Evolutionary conservation across 1,140 invertebrate genomes (phyloP), one percentile per base, ranked within the genome.

Genomic region (Hesperophylax magnus): DNA sequence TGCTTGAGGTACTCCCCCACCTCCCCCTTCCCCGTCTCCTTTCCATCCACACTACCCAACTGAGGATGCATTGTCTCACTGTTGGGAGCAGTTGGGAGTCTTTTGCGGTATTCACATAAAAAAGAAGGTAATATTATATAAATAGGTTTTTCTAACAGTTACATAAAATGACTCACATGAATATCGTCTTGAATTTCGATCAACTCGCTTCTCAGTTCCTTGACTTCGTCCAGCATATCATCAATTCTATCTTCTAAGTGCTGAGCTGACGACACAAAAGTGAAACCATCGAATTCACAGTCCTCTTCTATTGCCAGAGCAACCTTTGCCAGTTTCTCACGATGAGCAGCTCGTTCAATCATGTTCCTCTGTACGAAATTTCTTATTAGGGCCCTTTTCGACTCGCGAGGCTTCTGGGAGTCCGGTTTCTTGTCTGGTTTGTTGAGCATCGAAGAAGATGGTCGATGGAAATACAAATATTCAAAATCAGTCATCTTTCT

Each of bases 291-390:
- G 14, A 78, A 69, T 39, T 87, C 86, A 31, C 80, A 85, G 77
- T 89, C 89, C n/a, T 89, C 87, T 80, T 90, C 89, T 56, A 90
- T 88, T 2, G 89, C 86, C 53, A 90, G 83, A 39, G 89, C 89
- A 61, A 90, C 79, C 67, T 88, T 87, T 9, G 86, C 89, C 81
- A 90, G 71, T 56, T 87, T 86, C 54, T 90, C 88, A 39, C 89
- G 82, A 75, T 90, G 88, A 78, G 87, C 85, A 3, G 88, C 34
- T 53, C 72, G 56, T 2, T 78, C 71, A 11, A 84, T 82, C 81
- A 81, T 82, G 39, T 81, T 84, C 27, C 79, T 81, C 31, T 84
- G 83, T 60, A 84, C 53, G 56, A 82, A 84, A 75, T 71, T 82
- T 34, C 78, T 72, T 20, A 84, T 52, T 17, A 82, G 78, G 4